Conservation (phyloP, 92 coral and sea anemone genomes). For the Porites evermanni region DNA sequence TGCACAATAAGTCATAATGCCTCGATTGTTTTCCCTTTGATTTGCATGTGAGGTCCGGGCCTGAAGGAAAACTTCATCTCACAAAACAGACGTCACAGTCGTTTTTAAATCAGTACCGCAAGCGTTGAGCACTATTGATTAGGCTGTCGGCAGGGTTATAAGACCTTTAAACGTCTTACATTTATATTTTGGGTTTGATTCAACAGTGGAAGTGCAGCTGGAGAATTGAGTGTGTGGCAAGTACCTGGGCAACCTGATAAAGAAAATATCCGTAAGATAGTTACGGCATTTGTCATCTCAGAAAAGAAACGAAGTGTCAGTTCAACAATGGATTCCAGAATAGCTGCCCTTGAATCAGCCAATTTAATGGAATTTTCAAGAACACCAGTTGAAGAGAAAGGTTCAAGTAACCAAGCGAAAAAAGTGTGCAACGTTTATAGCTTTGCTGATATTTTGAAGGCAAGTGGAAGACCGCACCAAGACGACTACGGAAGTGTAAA, state of each 20-base stretch:
- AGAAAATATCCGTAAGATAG: constrained; percentile 43
- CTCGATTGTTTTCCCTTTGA: no score
- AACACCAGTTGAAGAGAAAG: neutral
- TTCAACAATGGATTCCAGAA: constrained; percentile 26
- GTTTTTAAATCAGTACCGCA: no score
- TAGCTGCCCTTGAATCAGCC: constrained; percentile 37
- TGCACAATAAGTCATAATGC: no score
- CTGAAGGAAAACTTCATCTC: no score
- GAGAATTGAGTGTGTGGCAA: constrained; percentile 69
- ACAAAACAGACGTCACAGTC: no score
- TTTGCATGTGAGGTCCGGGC: no score
- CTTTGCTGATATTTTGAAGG: constrained; percentile 40
- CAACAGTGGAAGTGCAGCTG: constrained; percentile 78
- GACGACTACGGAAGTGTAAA: neutral
- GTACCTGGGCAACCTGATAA: constrained; percentile 71
- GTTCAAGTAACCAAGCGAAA: neutral
- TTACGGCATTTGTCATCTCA: constrained; percentile 14
- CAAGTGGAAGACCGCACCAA: neutral
- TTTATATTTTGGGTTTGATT: neutral
- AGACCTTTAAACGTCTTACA: neutral
- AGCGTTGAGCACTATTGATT: no score
- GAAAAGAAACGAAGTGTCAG: neutral
- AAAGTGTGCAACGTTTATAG: constrained; percentile 15
- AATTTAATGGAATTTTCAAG: constrained; percentile 22
- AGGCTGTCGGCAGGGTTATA: no score